Conservation (phyloP, 2,888 invertebrate genomes). For the Theretra japonica region DNA sequence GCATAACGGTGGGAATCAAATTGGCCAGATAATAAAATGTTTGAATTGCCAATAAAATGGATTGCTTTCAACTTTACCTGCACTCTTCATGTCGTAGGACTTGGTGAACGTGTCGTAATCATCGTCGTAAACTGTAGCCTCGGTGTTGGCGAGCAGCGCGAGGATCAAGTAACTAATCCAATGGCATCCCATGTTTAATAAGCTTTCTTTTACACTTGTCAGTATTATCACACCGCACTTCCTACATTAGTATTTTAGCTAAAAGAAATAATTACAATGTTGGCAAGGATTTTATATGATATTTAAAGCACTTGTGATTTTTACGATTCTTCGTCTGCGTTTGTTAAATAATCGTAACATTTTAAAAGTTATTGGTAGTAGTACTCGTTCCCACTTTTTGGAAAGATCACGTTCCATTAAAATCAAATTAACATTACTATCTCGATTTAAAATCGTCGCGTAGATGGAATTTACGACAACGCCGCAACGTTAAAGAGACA, state of each 20-base stretch:
- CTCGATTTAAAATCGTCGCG: background rate
- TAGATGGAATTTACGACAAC: background rate
- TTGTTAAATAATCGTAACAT: background rate
- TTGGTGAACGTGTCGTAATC: conserved; percentile 78
- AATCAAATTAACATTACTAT: background rate
- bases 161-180: conserved; percentile 62
- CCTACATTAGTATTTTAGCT: conserved; percentile 44
- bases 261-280: conserved; percentile 7
- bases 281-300: background rate
- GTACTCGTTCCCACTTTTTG: background rate
- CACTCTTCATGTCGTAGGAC: conserved; percentile 69
- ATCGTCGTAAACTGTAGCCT: conserved; percentile 74
- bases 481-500: background rate
- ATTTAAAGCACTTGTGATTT: background rate
- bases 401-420: background rate
- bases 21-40: conserved; percentile 45
- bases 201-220: conserved; percentile 7
- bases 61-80: conserved; percentile 61
- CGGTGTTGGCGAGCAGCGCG: conserved; percentile 55
- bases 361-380: background rate
- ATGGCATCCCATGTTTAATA: conserved; percentile 58
- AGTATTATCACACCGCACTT: conserved; percentile 35
- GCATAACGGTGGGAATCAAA: conserved; percentile 55
- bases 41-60: conserved; percentile 37
- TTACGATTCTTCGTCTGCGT: background rate